These are phyloP conservation scores for Oostethus manadensis DNA, from an alignment of 2,113 vertebrate species.

Conservation along the genomic window DNA sequence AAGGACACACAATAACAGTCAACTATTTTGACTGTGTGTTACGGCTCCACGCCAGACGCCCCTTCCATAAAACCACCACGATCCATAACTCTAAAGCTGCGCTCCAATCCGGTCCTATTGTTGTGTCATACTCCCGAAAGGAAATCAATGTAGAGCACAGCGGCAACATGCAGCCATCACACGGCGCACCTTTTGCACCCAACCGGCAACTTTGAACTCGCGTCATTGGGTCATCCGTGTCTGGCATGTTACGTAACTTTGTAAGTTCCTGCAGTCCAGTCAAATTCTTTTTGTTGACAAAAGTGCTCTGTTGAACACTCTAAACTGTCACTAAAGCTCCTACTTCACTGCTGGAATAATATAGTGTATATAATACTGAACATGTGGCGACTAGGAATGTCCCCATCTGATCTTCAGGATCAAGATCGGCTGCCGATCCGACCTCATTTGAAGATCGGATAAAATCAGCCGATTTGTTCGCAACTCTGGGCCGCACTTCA, in stretches of 20 bases:
- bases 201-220: neutral
- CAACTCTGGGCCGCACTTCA: no score
- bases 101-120: neutral
- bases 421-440: no score
- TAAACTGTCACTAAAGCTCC: no score
- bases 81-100: neutral
- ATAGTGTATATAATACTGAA: no score
- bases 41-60: slow-evolving; percentile 3
- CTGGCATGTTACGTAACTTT: neutral
- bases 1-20: slow-evolving; percentile 1
- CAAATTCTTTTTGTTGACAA: neutral
- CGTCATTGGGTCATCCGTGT: slow-evolving; percentile 21
- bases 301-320: no score
- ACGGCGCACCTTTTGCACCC: neutral
- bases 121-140: neutral
- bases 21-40: neutral
- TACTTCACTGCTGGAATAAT: no score
- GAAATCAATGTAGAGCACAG: no score
- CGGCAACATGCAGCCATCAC: no score
- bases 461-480: no score
- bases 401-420: no score
- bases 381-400: no score
- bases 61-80: neutral
- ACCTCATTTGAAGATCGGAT: no score
- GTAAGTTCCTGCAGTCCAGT: neutral